These are phyloP conservation scores for Actinopyga echinites DNA, from an alignment of 53 echinoderm and acorn worm species.

Conservation along the genomic window DNA sequence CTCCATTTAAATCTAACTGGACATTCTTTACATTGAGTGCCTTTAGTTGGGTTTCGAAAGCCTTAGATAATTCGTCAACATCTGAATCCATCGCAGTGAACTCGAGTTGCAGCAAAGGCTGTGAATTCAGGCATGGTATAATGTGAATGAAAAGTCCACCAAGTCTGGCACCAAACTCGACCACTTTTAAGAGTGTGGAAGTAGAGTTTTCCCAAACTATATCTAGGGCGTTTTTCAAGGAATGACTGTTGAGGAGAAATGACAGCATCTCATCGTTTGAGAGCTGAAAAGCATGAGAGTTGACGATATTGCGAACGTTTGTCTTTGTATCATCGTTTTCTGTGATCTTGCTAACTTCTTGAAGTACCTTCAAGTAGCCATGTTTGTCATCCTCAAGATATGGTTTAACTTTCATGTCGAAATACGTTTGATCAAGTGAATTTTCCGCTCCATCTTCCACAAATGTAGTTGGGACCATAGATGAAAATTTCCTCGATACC, in stretches of 20 bases:
- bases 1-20: slow-evolving; percentile 53
- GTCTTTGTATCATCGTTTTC: slow-evolving; percentile 19
- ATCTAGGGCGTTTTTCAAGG: slow-evolving; percentile 68
- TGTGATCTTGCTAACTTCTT: slow-evolving; percentile 46
- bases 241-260: slow-evolving; percentile 48
- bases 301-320: slow-evolving; percentile 24
- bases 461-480: too few species aligned
- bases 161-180: slow-evolving; percentile 60
- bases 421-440: too few species aligned
- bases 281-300: slow-evolving; percentile 14
- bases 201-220: slow-evolving; percentile 64
- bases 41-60: slow-evolving; percentile 50
- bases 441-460: too few species aligned
- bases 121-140: slow-evolving; percentile 66
- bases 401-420: too few species aligned
- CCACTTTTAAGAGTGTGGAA: slow-evolving; percentile 54
- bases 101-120: slow-evolving; percentile 62
- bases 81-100: slow-evolving; percentile 63
- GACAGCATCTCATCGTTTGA: slow-evolving; percentile 60
- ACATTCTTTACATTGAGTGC: slow-evolving; percentile 49
- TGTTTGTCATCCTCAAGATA: slow-evolving; percentile 27
- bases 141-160: slow-evolving; percentile 66
- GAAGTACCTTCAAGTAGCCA: slow-evolving; percentile 55
- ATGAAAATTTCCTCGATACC: too few species aligned
- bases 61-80: slow-evolving; percentile 20